Conservation (phyloP, 2,113 vertebrate genomes). For the Baryphthengus martii region DNA sequence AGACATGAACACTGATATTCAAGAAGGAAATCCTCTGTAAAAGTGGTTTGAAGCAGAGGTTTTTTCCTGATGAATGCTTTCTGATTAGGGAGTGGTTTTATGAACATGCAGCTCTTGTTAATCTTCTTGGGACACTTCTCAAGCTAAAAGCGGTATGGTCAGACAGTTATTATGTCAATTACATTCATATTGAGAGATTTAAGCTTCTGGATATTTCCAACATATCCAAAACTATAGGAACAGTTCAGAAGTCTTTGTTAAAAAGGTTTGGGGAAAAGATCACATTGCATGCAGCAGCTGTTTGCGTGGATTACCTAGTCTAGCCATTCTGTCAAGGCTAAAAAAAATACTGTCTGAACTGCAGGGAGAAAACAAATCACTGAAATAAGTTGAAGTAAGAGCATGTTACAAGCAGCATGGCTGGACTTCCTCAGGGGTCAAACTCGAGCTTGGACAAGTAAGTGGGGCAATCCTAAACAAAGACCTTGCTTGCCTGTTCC, state of each 20-base stretch:
- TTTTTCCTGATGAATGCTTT: constrained; percentile 10
- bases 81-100: background rate
- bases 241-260: constrained; percentile 67
- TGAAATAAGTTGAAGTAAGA: constrained; percentile 63
- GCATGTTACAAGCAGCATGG: constrained; percentile 34
- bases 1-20: background rate
- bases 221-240: constrained; percentile 65
- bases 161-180: constrained; percentile 58
- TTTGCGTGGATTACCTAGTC: constrained; percentile 81
- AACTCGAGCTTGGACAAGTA: background rate
- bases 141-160: constrained; percentile 46
- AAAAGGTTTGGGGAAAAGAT: constrained; percentile 73
- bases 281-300: constrained; percentile 80
- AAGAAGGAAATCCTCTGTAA: constrained; percentile 18
- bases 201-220: constrained; percentile 69
- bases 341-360: constrained; percentile 77
- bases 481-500: background rate
- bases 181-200: constrained; percentile 63
- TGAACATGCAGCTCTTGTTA: background rate
- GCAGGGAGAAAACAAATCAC: constrained; percentile 65
- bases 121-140: constrained; percentile 31
- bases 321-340: constrained; percentile 78
- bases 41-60: background rate
- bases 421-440: background rate
- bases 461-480: constrained; percentile 7